A percentile compares a stretch with the other conserved stretches of the same genome.
Evolutionary conservation across 2,888 invertebrate species (phyloP).

Genomic region (Phengaris alcon): DNA sequence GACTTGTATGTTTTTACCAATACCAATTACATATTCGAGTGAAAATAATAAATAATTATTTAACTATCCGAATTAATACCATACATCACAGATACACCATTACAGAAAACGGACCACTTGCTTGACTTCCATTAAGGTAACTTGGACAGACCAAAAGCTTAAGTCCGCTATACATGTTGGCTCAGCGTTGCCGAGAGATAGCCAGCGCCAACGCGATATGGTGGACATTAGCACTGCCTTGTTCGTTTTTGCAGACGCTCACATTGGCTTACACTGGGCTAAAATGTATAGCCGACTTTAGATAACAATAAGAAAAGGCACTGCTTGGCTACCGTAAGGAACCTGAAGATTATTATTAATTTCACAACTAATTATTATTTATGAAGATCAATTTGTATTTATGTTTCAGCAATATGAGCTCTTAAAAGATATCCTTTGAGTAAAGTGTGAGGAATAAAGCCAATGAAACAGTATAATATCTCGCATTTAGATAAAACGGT

Average conservation of each 20-base stretch:
- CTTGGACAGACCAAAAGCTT: neutral
- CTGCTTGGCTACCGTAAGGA: neutral
- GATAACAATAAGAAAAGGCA: no score
- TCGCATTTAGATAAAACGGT: constrained; percentile 2
- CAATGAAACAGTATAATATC: neutral
- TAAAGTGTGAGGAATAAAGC: neutral
- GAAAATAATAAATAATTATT: neutral
- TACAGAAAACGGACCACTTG: neutral
- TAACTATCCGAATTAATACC: neutral
- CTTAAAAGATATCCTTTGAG: neutral
- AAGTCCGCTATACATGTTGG: neutral
- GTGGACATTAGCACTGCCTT: no score
- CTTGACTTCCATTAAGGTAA: neutral
- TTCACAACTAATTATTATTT: neutral
- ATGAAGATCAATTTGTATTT: neutral
- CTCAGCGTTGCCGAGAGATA: no score
- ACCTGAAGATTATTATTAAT: neutral
- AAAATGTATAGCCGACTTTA: no score
- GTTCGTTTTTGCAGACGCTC: no score
- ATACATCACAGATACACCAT: neutral
- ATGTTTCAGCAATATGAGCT: neutral
- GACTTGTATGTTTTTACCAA: no score
- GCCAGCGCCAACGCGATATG: no score
- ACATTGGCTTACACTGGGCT: no score
- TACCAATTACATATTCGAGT: no score